A percentile compares a stretch with the other conserved stretches of the same genome.
These are phyloP conservation scores for Myotis lucifugus DNA, from an alignment of 2,113 vertebrate genomes.

Conservation along the genomic window DNA sequence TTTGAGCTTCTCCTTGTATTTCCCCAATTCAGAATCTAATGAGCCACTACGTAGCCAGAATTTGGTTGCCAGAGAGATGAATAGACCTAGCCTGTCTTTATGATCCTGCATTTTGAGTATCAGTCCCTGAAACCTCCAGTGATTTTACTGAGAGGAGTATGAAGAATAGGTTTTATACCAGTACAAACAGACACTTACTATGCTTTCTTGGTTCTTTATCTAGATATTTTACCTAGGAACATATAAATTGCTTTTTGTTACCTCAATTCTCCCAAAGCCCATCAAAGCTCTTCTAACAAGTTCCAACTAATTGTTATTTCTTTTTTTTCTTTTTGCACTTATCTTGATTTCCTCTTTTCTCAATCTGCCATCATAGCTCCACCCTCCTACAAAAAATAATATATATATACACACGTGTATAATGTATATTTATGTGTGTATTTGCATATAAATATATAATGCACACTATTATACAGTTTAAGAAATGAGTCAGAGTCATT, in stretches of 20 bases:
- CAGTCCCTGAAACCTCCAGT: background rate
- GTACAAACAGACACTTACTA: background rate
- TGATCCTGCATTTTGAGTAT: background rate
- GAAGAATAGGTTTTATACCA: background rate
- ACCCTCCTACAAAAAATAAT: background rate
- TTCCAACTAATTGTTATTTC: background rate
- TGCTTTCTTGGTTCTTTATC: background rate
- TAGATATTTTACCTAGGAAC: background rate
- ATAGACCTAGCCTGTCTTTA: background rate
- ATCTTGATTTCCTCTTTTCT: background rate
- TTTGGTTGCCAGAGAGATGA: slow-evolving; percentile 2
- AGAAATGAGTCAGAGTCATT: background rate
- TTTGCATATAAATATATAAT: background rate
- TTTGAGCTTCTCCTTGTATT: background rate
- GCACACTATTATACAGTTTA: background rate
- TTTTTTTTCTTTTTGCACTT: background rate
- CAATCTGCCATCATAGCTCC: background rate
- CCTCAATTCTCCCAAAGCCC: background rate
- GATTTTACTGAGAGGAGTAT: background rate
- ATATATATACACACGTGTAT: background rate
- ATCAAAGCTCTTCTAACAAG: background rate
- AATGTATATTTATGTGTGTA: background rate
- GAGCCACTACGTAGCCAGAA: background rate
- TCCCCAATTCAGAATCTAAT: slow-evolving; percentile 18
- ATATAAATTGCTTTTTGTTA: background rate